A percentile compares a stretch with the other conserved stretches of the same genome.
These are phyloP conservation scores for Athene cunicularia DNA, from an alignment of 2,113 vertebrate genomes.

Conservation along the genomic window DNA sequence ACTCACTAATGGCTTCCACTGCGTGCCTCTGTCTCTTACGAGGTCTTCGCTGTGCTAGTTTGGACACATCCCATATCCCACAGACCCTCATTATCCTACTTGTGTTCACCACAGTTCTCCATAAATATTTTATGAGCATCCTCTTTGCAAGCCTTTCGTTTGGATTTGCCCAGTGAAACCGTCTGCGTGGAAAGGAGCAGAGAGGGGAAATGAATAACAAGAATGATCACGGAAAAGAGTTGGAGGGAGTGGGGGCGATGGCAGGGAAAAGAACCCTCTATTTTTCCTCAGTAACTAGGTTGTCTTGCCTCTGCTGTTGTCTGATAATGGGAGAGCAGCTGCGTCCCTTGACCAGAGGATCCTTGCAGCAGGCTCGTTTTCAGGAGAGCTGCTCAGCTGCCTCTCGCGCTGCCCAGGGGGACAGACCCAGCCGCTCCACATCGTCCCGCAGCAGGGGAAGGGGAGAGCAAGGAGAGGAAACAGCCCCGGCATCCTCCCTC, in stretches of 20 bases:
- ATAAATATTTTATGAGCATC: conserved; percentile 72
- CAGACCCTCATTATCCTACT: conserved; percentile 70
- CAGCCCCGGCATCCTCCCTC: neutral
- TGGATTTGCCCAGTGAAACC: neutral
- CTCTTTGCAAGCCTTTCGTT: conserved; percentile 48
- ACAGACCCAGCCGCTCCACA: neutral
- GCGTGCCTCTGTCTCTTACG: neutral
- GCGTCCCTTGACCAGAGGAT: neutral
- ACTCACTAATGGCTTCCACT: conserved; percentile 36
- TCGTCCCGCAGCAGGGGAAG: accelerated
- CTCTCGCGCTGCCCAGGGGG: neutral
- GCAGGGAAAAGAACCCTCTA: neutral
- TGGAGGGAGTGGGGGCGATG: neutral
- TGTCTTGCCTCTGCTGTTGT: neutral
- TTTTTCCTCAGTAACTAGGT: neutral
- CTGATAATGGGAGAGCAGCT: neutral
- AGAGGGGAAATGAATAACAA: conserved; percentile 9
- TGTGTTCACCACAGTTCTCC: conserved; percentile 26
- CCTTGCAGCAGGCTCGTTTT: neutral
- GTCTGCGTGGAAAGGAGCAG: neutral
- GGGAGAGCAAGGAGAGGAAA: neutral
- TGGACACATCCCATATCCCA: conserved; percentile 66
- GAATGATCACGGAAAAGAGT: neutral
- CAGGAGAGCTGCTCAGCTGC: neutral
- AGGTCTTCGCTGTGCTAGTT: conserved; percentile 29